phyloP scores from a whole-genome alignment of 2,797 vertebrate genomes.

The Etheostoma nigrum region DNA sequence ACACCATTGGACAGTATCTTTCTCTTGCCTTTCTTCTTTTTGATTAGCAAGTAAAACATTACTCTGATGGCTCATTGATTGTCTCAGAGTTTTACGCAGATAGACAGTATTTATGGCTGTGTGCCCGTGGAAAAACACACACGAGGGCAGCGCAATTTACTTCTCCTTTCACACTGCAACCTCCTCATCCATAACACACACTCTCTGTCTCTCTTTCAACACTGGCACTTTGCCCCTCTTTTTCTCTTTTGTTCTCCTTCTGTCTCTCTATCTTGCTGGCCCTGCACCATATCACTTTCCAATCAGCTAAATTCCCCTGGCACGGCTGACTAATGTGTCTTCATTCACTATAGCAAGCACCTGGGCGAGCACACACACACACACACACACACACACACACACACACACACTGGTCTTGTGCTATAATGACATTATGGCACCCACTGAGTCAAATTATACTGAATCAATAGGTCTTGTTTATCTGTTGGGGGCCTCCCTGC shows the following conservation, averaged over 20 bases:
- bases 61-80: conserved; percentile 65
- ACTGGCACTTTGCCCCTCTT: conserved; percentile 22
- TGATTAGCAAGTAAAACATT: conserved; percentile 65
- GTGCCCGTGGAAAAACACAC: conserved; percentile 55
- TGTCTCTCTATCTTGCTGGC: conserved; percentile 24
- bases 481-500: conserved; percentile 67
- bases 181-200: conserved; percentile 45
- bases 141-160: conserved; percentile 50
- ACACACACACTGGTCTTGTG: conserved; percentile 49
- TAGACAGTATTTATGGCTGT: conserved; percentile 56
- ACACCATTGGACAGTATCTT: conserved; percentile 29
- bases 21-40: conserved; percentile 30
- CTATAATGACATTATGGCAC: conserved; percentile 76
- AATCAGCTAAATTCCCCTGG: conserved; percentile 71
- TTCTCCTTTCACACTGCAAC: conserved; percentile 56
- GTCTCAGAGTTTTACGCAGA: conserved; percentile 53
- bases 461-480: conserved; percentile 82
- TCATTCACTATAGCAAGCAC: conserved; percentile 46
- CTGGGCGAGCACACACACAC: conserved; percentile 26
- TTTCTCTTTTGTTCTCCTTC: conserved; percentile 12
- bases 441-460: conserved; percentile 77
- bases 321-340: conserved; percentile 63
- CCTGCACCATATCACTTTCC: conserved; percentile 66
- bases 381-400: conserved; percentile 25
- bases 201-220: conserved; percentile 4